Evolutionary conservation across 2,113 vertebrate genomes (phyloP).

Genomic region (Peromyscus polionotus): DNA sequence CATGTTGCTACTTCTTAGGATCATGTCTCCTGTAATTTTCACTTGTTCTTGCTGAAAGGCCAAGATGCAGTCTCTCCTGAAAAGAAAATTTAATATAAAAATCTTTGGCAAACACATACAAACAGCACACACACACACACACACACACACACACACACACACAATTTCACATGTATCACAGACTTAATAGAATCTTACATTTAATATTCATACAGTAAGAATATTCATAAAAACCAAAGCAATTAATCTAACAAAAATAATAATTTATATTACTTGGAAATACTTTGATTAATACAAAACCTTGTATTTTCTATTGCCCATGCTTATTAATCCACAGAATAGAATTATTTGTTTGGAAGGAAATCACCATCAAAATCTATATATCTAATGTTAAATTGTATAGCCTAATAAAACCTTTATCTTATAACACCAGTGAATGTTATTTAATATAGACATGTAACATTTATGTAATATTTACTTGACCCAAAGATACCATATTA

Average conservation of each 20-base stretch:
- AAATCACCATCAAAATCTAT: background rate
- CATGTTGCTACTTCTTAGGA: background rate
- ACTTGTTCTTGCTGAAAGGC: background rate
- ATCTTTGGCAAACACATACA: background rate
- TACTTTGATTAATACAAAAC: background rate
- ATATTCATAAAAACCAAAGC: background rate
- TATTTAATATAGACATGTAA: background rate
- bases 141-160: background rate
- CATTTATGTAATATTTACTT: background rate
- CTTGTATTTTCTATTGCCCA: background rate
- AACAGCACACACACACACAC: background rate
- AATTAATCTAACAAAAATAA: background rate
- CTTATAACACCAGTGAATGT: background rate
- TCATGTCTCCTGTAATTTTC: background rate
- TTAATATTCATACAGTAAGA: background rate
- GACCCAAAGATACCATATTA: background rate
- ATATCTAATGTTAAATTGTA: background rate
- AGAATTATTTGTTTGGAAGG: background rate
- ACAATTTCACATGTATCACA: background rate
- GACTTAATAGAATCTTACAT: background rate
- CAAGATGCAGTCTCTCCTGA: background rate
- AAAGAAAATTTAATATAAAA: background rate
- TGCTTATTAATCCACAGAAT: background rate
- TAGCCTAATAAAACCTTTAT: background rate
- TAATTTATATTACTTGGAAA: background rate